These are phyloP conservation scores for Xylota sylvarum DNA, from an alignment of 2,888 invertebrate genomes.

Conservation along the genomic window DNA sequence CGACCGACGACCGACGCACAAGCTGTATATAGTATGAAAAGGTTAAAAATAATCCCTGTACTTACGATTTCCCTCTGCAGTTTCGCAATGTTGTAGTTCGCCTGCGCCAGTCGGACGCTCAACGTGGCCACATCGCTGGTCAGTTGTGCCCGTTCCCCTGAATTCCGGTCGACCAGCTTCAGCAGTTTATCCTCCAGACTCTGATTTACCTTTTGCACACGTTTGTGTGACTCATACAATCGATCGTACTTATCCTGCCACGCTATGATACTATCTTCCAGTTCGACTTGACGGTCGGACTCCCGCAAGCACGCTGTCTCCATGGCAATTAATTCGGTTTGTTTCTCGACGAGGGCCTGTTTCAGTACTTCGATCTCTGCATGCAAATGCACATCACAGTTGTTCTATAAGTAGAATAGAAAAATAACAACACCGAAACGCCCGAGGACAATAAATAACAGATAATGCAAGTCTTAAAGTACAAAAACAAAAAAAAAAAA, in stretches of 20 bases:
- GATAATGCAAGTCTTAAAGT: constrained; percentile 57
- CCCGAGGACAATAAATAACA: constrained; percentile 68
- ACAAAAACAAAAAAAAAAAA: constrained; percentile 37
- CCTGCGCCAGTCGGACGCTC: constrained; percentile 93
- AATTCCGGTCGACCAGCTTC: constrained; percentile 96
- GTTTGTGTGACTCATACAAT: constrained; percentile 95
- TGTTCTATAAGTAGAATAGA: constrained; percentile 78
- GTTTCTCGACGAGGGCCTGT: constrained; percentile 92
- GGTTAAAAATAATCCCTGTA: constrained; percentile 75
- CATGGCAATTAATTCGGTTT: constrained; percentile 93
- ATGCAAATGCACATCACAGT: constrained; percentile 89
- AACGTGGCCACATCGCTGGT: constrained; percentile 94
- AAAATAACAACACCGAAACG: constrained; percentile 49
- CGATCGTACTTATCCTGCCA: constrained; percentile 98
- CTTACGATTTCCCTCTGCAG: constrained; percentile 94
- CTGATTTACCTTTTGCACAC: constrained; percentile 97
- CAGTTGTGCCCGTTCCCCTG: constrained; percentile 94
- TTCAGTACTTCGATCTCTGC: constrained; percentile 95
- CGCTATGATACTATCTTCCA: constrained; percentile 93
- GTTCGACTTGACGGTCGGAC: constrained; percentile 90
- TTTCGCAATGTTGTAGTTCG: constrained; percentile 93
- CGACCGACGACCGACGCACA: background rate
- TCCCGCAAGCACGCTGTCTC: constrained; percentile 94
- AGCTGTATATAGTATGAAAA: constrained; percentile 10
- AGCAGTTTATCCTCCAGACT: constrained; percentile 96